Evolutionary conservation across 2,113 vertebrate genomes (phyloP), one percentile per base, ranked within the genome.

Genomic region (Egretta garzetta): DNA sequence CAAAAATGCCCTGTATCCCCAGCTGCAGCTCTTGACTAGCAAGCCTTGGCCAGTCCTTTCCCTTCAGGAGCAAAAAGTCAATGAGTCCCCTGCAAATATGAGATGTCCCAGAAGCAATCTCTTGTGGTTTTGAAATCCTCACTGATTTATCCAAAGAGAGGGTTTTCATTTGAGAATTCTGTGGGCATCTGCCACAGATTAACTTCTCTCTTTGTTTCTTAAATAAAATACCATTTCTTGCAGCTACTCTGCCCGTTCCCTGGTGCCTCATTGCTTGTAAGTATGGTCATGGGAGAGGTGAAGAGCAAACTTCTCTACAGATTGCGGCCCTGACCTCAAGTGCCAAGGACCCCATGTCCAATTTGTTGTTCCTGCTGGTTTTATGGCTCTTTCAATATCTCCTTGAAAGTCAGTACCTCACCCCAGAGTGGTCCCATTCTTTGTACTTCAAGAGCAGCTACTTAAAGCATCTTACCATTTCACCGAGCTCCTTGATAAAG

Each of bases 151-250:
- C 68, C 62, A 20, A 18, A 72, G 55, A 56, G 73, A 59, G 43
- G 35, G 18, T 27, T 56, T 72, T 49, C 77, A 11, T 80, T 16
- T 71, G 80, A 37, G 37, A 23, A 4, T 55, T 63, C 72, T 60
- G 20, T 0, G 12, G 72, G 59, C 87, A 67, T 93, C 96, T 95
- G 93, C 70, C 80, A 64, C 1, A 9, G 68, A 97, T 91, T 81
- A 93, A 49, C 58, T 82, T 60, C 73, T 49, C 75, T 33, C 73
- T 96, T 95, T 93, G 87, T 87, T 82, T 94, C 64, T 56, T 43
- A 21, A 89, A 58, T 80, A 26, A 90, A 90, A 86, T 52, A 5
- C 6, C 33, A 24, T 41, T 43, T 47, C 62, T 87, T 73, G 76
- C 82, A 75, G 86, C 56, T 28, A 4, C 7, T 7, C 87, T 86